Evolutionary conservation across 2,888 invertebrate genomes (phyloP).

Genomic region (Drosophila nigritarsus): DNA sequence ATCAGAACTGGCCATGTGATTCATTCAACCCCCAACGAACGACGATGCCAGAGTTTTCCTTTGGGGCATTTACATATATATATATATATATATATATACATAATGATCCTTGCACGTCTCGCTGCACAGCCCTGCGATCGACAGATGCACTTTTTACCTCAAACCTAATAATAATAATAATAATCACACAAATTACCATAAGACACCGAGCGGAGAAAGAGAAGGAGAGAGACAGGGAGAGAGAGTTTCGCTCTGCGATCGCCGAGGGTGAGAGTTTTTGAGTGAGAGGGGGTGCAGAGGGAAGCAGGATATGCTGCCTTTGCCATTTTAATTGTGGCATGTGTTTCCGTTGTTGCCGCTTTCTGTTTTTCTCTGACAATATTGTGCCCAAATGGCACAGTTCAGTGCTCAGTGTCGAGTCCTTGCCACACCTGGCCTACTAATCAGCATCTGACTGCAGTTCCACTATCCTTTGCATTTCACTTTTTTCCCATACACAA

Average conservation of each 20-base stretch:
- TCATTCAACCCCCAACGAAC: slow-evolving; percentile 40
- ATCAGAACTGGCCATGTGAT: slow-evolving; percentile 34
- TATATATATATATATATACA: slow-evolving; percentile 18
- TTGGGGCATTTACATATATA: not conserved
- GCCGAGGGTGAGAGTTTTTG: slow-evolving; percentile 15
- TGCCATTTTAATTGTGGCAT: slow-evolving; percentile 73
- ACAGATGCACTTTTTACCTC: slow-evolving; percentile 72
- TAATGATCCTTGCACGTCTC: slow-evolving; percentile 68
- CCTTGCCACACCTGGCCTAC: slow-evolving; percentile 63
- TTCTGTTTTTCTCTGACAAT: slow-evolving; percentile 10
- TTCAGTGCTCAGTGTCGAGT: slow-evolving; percentile 12
- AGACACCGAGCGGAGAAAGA: slow-evolving; percentile 50
- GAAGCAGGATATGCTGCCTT: slow-evolving; percentile 30
- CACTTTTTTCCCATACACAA: not conserved
- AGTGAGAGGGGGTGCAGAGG: not conserved
- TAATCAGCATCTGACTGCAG: slow-evolving; percentile 52
- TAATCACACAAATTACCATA: slow-evolving; percentile 78
- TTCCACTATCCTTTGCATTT: not conserved
- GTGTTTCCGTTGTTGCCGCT: slow-evolving; percentile 52
- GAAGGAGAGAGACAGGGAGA: not conserved
- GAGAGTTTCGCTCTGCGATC: slow-evolving; percentile 7
- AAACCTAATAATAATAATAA: slow-evolving; percentile 41
- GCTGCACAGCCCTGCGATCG: slow-evolving; percentile 58
- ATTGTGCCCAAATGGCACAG: slow-evolving; percentile 13
- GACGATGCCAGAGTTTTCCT: not conserved